These are phyloP conservation scores for Oscheius onirici DNA, from an alignment of 2,888 invertebrate species.

Conservation along the genomic window DNA sequence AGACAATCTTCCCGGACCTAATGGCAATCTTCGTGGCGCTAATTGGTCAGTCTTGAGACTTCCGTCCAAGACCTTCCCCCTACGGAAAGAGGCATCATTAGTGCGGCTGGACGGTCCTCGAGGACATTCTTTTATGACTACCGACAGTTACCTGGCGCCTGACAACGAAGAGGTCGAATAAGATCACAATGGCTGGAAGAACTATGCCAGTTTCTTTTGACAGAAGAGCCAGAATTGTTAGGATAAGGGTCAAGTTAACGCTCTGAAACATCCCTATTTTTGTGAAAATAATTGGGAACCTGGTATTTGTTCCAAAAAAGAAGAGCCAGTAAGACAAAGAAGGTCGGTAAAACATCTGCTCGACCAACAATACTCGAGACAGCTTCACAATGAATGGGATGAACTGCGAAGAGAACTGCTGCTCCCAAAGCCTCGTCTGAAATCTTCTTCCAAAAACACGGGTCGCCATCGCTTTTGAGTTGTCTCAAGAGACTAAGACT, in stretches of 20 bases:
- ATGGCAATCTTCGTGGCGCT: conserved; percentile 15
- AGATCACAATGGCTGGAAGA: conserved; percentile 32
- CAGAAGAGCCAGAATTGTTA: conserved; percentile 35
- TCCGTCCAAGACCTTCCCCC: conserved; percentile 16
- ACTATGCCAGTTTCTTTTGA: conserved; percentile 46
- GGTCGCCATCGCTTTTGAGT: not conserved
- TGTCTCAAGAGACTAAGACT: not conserved
- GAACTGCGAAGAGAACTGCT: conserved; percentile 88
- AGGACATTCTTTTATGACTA: conserved; percentile 4
- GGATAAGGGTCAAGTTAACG: not conserved
- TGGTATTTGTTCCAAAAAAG: not conserved
- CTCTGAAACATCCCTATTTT: not conserved
- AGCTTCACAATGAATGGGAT: conserved; percentile 96
- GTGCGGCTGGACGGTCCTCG: conserved; percentile 19
- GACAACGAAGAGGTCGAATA: conserved; percentile 18
- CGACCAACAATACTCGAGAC: conserved; percentile 84
- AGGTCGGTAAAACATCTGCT: conserved; percentile 82
- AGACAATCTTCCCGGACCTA: not conserved
- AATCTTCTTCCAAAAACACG: not conserved
- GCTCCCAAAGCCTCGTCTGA: not conserved
- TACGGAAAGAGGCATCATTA: conserved; percentile 22
- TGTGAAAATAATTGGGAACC: not conserved
- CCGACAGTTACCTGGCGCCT: conserved; percentile 18
- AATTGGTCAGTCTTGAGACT: conserved; percentile 26
- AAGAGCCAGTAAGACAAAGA: conserved; percentile 11